A percentile compares a stretch with the other conserved stretches of the same genome.
Evolutionary conservation across 2,888 invertebrate species (phyloP).

Genomic region (Arctia plantaginis): DNA sequence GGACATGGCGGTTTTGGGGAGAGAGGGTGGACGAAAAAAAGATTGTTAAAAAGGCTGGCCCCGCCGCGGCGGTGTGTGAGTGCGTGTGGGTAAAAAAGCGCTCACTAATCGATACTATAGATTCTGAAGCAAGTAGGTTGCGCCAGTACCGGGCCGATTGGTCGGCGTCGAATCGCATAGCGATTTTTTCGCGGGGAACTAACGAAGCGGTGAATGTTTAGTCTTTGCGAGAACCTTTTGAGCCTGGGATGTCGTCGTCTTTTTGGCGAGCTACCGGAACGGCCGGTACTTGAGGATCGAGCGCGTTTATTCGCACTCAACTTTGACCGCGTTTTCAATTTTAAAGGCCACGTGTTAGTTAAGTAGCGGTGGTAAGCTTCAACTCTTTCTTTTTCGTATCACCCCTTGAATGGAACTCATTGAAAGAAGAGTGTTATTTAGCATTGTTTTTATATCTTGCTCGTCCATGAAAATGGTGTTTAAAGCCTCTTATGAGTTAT

Average conservation of each 20-base stretch:
- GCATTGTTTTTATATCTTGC: conserved; percentile 10
- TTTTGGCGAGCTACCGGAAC: conserved; percentile 63
- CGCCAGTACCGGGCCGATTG: conserved; percentile 76
- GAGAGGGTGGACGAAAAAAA: conserved; percentile 83
- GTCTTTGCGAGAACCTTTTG: conserved; percentile 79
- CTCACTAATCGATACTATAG: conserved; percentile 86
- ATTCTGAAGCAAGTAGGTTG: conserved; percentile 85
- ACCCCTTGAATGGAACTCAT: conserved; percentile 46
- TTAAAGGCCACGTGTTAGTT: conserved; percentile 54
- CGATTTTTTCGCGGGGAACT: conserved; percentile 73
- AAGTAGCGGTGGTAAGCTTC: conserved; percentile 44
- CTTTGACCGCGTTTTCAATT: conserved; percentile 68
- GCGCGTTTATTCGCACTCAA: conserved; percentile 79
- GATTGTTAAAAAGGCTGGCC: conserved; percentile 86
- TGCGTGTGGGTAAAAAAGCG: conserved; percentile 84
- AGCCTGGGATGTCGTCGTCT: conserved; percentile 61
- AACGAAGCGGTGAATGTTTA: conserved; percentile 82
- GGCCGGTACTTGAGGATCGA: conserved; percentile 76
- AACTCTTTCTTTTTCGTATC: conserved; percentile 36
- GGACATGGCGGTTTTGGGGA: conserved; percentile 84
- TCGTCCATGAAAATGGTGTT: neutral
- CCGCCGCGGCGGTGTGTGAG: conserved; percentile 83
- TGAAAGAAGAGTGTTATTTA: conserved; percentile 33
- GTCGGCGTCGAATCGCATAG: conserved; percentile 66
- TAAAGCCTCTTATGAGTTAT: neutral